Evolutionary conservation across 1,140 invertebrate genomes (phyloP), one percentile per base, ranked within the genome.

Genomic region (Bombyx mandarina): DNA sequence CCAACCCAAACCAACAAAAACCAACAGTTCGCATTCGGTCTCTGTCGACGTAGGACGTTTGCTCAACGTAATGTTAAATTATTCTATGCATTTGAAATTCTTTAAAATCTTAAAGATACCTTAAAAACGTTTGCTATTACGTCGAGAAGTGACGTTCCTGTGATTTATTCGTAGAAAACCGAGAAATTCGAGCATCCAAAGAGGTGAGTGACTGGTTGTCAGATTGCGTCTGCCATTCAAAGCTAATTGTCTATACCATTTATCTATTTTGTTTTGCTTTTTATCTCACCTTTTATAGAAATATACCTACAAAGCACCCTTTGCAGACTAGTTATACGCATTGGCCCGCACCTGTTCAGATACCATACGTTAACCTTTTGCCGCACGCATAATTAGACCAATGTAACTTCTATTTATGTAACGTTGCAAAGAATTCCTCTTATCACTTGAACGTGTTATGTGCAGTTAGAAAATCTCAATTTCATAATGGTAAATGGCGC

Each of bases 11-110:
- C 57, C 62, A 35, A 35, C 26, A 35, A 49, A 64, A 77, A 77
- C 75, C 76, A 82, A 83, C 86, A 89, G 88, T 89, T 87, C 84
- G 85, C 80, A 76, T 83, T 82, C 77, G 79, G 75, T 79, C 73
- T 77, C 69, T 75, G 65, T 73, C 68, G 71, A 78, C 67, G 78
- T 58, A 58, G 69, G 81, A 82, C 82, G 79, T 74, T 67, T 73
- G 69, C 69, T 77, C 58, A 76, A 70, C 82, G 85, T 73, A 73
- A 88, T 87, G 86, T 82, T 71, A 82, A 78, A 76, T 80, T 86
- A 85, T 86, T 85, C 82, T 82, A 81, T 88, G 83, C 78, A 87
- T 63, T 75, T 84, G 54, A 87, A 82, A 85, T 80, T 76, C 66
- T 81, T 75, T 65, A 79, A 82, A 82, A 82, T 78, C 63, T 73